Percentiles rank a stretch among this genome's conserved stretches.
Evolutionary conservation across 2,113 vertebrate species (phyloP).

Genomic region (Ammodytes dubius): DNA sequence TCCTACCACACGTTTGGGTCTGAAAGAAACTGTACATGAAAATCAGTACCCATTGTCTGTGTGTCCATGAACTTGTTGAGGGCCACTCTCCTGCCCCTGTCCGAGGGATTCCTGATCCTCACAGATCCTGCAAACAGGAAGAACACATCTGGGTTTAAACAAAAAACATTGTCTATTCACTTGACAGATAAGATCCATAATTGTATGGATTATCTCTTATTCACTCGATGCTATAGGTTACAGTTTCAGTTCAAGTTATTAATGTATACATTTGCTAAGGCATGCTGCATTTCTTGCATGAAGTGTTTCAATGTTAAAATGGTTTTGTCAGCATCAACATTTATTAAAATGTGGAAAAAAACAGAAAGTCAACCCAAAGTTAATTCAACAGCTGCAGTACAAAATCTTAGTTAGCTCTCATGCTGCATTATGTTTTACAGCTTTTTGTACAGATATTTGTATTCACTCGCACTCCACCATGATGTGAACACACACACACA

Average conservation of each 20-base stretch:
- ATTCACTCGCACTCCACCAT: neutral
- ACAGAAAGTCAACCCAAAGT: neutral
- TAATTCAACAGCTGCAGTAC: neutral
- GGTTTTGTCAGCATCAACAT: neutral
- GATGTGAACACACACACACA: neutral
- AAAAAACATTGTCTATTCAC: neutral
- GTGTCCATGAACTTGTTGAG: conserved; percentile 74
- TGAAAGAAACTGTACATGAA: neutral
- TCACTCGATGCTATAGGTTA: neutral
- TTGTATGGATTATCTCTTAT: neutral
- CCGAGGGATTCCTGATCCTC: conserved; percentile 68
- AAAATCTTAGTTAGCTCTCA: neutral
- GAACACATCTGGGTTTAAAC: neutral
- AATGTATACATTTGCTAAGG: neutral
- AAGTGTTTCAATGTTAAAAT: neutral
- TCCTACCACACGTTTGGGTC: neutral
- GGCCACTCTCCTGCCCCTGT: conserved; percentile 68
- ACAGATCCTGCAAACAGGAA: conserved; percentile 66
- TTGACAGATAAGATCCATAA: neutral
- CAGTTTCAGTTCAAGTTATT: neutral
- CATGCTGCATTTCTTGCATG: neutral
- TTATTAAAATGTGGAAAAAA: no score
- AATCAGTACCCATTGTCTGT: conserved; percentile 74
- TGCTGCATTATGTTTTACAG: neutral
- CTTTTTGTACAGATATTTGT: neutral